Conservation (phyloP, 2,113 vertebrate species). For the Oncorhynchus tshawytscha region DNA sequence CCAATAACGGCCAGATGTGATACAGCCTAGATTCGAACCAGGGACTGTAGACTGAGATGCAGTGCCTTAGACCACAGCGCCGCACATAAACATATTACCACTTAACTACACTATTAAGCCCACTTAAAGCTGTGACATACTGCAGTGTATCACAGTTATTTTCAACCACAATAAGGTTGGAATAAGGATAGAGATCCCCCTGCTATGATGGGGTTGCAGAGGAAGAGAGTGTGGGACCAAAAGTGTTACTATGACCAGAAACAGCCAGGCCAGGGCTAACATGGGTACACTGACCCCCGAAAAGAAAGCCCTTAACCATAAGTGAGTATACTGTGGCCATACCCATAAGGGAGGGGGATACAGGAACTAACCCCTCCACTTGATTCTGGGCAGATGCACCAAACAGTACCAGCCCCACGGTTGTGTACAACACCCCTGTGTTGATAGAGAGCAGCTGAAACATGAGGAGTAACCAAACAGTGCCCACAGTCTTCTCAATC, state of each 20-base stretch:
- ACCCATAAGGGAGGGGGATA: conserved; percentile 74
- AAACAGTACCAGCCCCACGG: conserved; percentile 45
- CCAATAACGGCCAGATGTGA: too few species aligned
- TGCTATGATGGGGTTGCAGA: conserved; percentile 72
- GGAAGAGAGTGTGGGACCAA: conserved; percentile 56
- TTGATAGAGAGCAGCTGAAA: neutral
- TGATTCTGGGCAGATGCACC: conserved; percentile 3
- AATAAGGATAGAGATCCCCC: conserved; percentile 83
- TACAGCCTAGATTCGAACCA: too few species aligned
- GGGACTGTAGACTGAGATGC: too few species aligned
- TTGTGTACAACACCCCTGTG: conserved; percentile 66
- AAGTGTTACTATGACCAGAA: conserved; percentile 54
- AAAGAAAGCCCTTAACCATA: conserved; percentile 53
- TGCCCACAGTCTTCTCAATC: conserved; percentile 79
- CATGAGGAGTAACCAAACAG: conserved; percentile 37
- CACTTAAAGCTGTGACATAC: neutral
- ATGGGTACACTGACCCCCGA: conserved; percentile 71
- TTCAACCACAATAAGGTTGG: neutral
- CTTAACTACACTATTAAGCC: neutral
- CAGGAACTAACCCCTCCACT: conserved; percentile 68
- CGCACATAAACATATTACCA: neutral
- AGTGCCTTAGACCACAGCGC: too few species aligned
- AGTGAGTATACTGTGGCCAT: conserved; percentile 61
- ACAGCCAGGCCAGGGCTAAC: neutral
- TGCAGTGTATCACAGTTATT: too few species aligned